These are phyloP conservation scores for Podarcis lilfordi DNA, from an alignment of 2,797 vertebrate genomes.

Conservation along the genomic window DNA sequence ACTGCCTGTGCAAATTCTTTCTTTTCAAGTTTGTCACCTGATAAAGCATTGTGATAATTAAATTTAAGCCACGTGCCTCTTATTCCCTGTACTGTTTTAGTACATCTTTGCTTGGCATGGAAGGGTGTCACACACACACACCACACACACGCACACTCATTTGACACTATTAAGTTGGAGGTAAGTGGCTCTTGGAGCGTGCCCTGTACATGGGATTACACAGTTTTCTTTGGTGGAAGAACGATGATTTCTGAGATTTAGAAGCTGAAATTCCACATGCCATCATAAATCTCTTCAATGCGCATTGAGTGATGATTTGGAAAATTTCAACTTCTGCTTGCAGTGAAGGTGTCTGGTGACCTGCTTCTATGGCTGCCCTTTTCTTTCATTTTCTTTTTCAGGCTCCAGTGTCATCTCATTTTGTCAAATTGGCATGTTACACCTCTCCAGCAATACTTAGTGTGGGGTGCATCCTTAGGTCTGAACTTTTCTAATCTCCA, in stretches of 20 bases:
- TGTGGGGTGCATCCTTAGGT: not conserved
- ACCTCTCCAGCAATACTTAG: not conserved
- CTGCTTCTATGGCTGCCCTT: not conserved
- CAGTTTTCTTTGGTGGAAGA: not conserved
- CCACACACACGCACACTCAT: too few species aligned
- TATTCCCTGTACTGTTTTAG: not conserved
- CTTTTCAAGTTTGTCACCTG: conserved; percentile 68
- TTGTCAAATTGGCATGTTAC: not conserved
- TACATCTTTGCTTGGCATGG: conserved; percentile 8
- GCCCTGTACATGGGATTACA: not conserved
- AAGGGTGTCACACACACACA: not conserved
- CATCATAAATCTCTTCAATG: not conserved
- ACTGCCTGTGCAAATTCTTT: conserved; percentile 50
- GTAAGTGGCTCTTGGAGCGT: not conserved
- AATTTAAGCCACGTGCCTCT: conserved; percentile 60
- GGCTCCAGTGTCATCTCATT: too few species aligned
- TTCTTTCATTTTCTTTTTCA: not conserved
- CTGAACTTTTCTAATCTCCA: not conserved
- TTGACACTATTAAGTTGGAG: not conserved
- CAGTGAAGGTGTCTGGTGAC: not conserved
- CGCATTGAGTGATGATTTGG: not conserved
- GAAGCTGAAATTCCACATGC: not conserved
- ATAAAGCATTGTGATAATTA: conserved; percentile 78
- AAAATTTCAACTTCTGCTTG: not conserved
- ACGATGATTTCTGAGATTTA: not conserved